Evolutionary conservation across 2,888 invertebrate genomes (phyloP), one percentile per base, ranked within the genome.

Genomic region (Lutraria lutraria): DNA sequence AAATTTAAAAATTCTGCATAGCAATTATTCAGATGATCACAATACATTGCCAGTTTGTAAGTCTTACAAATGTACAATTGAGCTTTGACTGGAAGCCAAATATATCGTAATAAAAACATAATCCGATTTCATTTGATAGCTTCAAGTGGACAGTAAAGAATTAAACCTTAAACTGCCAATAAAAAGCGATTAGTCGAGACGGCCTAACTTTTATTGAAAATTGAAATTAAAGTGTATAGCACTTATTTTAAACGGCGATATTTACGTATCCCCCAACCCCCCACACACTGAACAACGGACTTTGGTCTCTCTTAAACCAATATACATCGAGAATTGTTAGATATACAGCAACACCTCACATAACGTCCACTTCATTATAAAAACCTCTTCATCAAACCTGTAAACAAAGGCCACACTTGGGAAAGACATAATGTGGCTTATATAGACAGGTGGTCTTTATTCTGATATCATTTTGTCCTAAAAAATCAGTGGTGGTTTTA

Each of bases 81-180:
- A 68, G 25, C 63, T 68, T 68, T 13, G 25, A 68, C 25, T n/a
- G 25, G 63, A 6, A 25, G 8, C n/a, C 4, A 8, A 25, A n/a
- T 68, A n/a, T n/a, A n/a, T 68, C 12, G 25, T 6, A 13, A 68
- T 68, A 68, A 60, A n/a, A 68, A 68, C 63, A 13, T 68, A 68
- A 68, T 68, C 63, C 63, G 63, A 68, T 68, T 68, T 25, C 12
- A 68, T 68, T 68, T 68, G 63, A 68, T 25, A 68, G 25, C 63
- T 25, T 68, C 43, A 68, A 68, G 63, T 68, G 21, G 63, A 68
- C 63, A 25, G 25, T 68, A 68, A 68, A 68, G 10, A 25, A 68
- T 68, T 25, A 3, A 68, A 68, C 43, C 25, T 3, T 25, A 25
- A 68, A 63, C n/a, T 6, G 63, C 13, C 63, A 68, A 68, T 68